Conservation (phyloP, 2,113 vertebrate species). For the Salvelinus fontinalis region DNA sequence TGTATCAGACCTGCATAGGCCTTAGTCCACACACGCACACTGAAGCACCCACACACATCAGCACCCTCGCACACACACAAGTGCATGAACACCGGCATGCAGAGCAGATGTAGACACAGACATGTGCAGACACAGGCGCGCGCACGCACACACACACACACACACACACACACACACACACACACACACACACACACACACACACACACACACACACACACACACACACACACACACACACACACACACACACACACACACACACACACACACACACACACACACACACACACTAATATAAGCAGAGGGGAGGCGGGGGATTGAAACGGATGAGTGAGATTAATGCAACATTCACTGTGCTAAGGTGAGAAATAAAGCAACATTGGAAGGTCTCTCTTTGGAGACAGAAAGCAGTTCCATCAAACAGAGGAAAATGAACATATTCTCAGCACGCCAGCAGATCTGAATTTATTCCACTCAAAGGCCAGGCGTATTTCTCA, state of each 20-base stretch:
- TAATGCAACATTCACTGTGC: neutral
- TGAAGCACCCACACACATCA: neutral
- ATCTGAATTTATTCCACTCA: constrained; percentile 4
- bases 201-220: too few species aligned
- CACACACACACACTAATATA: neutral
- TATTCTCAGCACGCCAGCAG: neutral
- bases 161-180: too few species aligned
- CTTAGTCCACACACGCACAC: neutral
- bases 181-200: too few species aligned
- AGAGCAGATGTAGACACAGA: neutral
- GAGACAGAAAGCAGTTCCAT: neutral
- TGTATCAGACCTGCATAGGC: neutral
- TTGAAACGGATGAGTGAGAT: neutral
- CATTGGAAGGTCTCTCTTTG: neutral
- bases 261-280: constrained; percentile 2
- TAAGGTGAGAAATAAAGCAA: neutral
- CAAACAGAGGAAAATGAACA: neutral
- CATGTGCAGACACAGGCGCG: neutral
- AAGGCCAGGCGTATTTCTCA: constrained; percentile 9
- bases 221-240: too few species aligned
- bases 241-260: too few species aligned
- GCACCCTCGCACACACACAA: too few species aligned
- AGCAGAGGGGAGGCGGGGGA: neutral
- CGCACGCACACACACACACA: too few species aligned
- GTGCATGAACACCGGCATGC: neutral